Conservation (phyloP, 2,113 vertebrate species). For the Piaya cayana region DNA sequence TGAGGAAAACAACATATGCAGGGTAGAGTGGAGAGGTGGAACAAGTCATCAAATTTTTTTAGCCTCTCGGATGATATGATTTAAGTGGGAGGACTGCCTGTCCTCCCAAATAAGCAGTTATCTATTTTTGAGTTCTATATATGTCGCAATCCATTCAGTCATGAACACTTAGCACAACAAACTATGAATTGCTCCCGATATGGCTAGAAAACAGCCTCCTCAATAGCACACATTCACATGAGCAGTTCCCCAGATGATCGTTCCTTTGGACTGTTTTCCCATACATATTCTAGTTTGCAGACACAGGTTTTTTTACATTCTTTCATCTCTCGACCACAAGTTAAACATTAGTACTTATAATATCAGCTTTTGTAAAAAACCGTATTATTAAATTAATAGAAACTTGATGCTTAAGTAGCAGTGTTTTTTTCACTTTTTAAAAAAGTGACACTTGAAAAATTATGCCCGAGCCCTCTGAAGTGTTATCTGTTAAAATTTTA, state of each 20-base stretch:
- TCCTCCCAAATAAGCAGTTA: conserved; percentile 55
- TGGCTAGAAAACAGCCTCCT: conserved; percentile 5
- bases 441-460: not conserved
- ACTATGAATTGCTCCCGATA: conserved; percentile 11
- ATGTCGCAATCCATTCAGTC: conserved; percentile 35
- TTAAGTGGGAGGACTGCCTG: conserved; percentile 63
- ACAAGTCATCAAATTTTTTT: conserved; percentile 59
- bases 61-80: conserved; percentile 53
- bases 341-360: conserved; percentile 37
- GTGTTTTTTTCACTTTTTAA: not conserved
- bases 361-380: not conserved
- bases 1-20: conserved; percentile 59
- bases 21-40: conserved; percentile 43
- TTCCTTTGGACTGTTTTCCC: not conserved
- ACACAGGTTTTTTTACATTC: not conserved
- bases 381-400: not conserved
- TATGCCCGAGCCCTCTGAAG: not conserved
- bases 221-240: not conserved
- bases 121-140: conserved; percentile 56
- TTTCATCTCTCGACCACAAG: not conserved
- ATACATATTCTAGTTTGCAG: not conserved
- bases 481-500: not conserved
- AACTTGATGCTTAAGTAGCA: not conserved
- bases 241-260: not conserved
- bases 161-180: conserved; percentile 37